Percentiles rank a stretch among this genome's conserved stretches.
Conservation (phyloP, 2,888 invertebrate species). For the Drosophila vallismaia region DNA sequence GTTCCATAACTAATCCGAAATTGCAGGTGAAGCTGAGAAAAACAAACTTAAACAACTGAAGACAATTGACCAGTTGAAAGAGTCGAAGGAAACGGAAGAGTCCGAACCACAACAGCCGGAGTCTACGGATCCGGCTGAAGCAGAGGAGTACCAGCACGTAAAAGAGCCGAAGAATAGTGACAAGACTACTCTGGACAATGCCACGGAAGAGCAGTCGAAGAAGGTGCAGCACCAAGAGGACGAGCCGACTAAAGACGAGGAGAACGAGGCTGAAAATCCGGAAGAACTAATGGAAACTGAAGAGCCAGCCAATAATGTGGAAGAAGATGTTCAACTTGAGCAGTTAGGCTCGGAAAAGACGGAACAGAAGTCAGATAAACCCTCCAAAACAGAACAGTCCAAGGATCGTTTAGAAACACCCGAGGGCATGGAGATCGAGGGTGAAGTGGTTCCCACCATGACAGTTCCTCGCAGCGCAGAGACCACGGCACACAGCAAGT, state of each 20-base stretch:
- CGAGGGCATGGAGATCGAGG: conserved; percentile 88
- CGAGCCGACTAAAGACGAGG: conserved; percentile 86
- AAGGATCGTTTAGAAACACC: conserved; percentile 84
- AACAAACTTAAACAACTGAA: conserved; percentile 84
- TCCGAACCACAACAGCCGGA: conserved; percentile 83
- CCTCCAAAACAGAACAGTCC: conserved; percentile 82
- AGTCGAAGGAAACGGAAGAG: conserved; percentile 82
- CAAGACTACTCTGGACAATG: conserved; percentile 89
- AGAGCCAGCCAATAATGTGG: conserved; percentile 81
- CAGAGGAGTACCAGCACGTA: conserved; percentile 92
- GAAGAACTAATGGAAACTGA: conserved; percentile 83
- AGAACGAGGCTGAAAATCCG: conserved; percentile 85
- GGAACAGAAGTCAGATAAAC: conserved; percentile 82
- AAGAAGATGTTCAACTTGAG: conserved; percentile 62
- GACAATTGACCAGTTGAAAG: conserved; percentile 84
- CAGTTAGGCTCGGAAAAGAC: conserved; percentile 85
- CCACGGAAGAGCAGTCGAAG: conserved; percentile 92
- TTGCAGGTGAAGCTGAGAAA: conserved; percentile 80
- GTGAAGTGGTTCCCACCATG: conserved; percentile 88
- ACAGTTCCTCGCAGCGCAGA: conserved; percentile 88
- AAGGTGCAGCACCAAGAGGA: conserved; percentile 86
- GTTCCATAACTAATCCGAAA: neutral
- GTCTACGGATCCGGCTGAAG: conserved; percentile 84
- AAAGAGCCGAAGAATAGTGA: conserved; percentile 90
- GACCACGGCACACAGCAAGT: conserved; percentile 91